phyloP scores from a whole-genome alignment of 2,113 vertebrate genomes.

The Cervus canadensis region DNA sequence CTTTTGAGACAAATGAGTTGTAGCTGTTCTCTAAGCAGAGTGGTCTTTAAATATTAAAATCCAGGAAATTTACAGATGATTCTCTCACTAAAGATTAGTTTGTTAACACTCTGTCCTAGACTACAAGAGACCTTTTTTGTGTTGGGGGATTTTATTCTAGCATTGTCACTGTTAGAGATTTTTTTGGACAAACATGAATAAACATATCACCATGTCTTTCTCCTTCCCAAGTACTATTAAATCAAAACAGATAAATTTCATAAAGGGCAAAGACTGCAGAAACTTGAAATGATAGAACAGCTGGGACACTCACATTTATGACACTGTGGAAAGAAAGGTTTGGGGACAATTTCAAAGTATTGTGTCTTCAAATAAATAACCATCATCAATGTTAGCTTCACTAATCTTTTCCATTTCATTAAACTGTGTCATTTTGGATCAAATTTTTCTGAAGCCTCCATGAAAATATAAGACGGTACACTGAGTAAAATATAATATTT shows the following conservation, averaged over 20 bases:
- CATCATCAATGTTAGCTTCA: background rate
- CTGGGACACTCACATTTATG: background rate
- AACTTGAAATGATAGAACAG: background rate
- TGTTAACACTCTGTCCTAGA: background rate
- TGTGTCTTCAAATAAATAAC: background rate
- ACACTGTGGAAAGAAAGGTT: background rate
- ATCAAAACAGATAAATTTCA: slow-evolving; percentile 24
- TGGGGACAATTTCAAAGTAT: background rate
- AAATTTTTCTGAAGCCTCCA: background rate
- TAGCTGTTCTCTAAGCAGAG: slow-evolving; percentile 21
- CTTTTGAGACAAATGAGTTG: background rate
- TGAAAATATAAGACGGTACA: background rate
- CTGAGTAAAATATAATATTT: background rate
- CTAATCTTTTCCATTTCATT: background rate
- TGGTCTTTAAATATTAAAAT: background rate
- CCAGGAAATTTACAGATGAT: slow-evolving; percentile 20
- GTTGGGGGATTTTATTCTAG: background rate
- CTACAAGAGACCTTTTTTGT: background rate
- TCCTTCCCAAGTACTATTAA: background rate
- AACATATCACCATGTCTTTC: background rate
- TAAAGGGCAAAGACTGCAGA: background rate
- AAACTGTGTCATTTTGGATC: background rate
- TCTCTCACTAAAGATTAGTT: background rate
- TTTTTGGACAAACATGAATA: slow-evolving; percentile 14
- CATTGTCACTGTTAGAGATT: slow-evolving; percentile 23